These are phyloP conservation scores for Eciton burchellii DNA, from an alignment of 1,140 invertebrate genomes.

Conservation along the genomic window DNA sequence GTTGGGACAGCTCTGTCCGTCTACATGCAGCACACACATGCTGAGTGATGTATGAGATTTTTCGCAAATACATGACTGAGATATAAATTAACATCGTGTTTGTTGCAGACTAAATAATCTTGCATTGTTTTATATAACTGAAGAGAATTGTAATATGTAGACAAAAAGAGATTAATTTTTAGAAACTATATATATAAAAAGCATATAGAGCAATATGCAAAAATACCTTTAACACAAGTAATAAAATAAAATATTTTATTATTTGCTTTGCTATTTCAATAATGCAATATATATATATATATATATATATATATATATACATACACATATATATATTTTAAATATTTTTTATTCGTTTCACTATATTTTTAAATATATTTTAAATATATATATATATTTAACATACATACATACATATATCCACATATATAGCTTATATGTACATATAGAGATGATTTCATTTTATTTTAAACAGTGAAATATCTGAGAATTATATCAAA, in stretches of 20 bases:
- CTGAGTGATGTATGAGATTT: slow-evolving; percentile 81
- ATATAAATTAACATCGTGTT: slow-evolving; percentile 29
- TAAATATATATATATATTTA: too few species aligned
- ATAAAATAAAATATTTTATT: slow-evolving; percentile 6
- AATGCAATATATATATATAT: too few species aligned
- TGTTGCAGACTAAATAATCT: not conserved
- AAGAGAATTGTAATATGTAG: slow-evolving; percentile 8
- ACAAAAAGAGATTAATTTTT: slow-evolving; percentile 8
- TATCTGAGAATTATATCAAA: too few species aligned
- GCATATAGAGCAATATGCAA: slow-evolving; percentile 21
- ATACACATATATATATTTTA: too few species aligned
- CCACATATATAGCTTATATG: too few species aligned
- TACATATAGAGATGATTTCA: too few species aligned
- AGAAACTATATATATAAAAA: slow-evolving; percentile 14
- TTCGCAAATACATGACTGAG: slow-evolving; percentile 61
- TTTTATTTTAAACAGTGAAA: too few species aligned
- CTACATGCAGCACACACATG: slow-evolving; percentile 86
- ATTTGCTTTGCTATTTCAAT: not conserved
- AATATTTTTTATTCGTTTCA: too few species aligned
- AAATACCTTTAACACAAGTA: slow-evolving; percentile 5
- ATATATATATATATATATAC: too few species aligned
- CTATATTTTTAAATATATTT: too few species aligned
- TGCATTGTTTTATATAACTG: not conserved
- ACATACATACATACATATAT: too few species aligned
- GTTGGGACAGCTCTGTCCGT: slow-evolving; percentile 80